These are phyloP conservation scores for Stercorarius parasiticus DNA, from an alignment of 2,113 vertebrate species.

Conservation along the genomic window DNA sequence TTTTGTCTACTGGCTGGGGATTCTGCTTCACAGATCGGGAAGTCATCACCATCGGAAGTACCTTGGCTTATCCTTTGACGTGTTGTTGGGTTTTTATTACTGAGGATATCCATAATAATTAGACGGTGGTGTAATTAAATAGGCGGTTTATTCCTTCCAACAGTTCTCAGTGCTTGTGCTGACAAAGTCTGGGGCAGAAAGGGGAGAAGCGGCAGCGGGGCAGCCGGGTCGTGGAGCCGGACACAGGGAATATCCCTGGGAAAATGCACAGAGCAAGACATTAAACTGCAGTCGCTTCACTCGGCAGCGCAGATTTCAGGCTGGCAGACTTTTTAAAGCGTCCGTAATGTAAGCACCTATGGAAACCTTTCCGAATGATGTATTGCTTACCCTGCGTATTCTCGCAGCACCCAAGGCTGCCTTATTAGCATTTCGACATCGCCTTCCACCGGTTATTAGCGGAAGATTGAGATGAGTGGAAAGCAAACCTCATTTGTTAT, in stretches of 20 bases:
- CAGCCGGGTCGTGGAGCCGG: not conserved
- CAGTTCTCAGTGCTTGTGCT: not conserved
- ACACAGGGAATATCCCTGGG: not conserved
- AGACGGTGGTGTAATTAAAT: not conserved
- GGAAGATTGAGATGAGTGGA: not conserved
- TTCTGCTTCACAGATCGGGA: not conserved
- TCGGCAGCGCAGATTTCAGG: not conserved
- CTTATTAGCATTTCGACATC: not conserved
- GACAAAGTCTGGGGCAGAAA: not conserved
- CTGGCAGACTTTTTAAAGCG: not conserved
- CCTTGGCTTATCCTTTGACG: not conserved
- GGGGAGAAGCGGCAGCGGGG: not conserved
- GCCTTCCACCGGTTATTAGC: not conserved
- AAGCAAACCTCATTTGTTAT: constrained; percentile 24
- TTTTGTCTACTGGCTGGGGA: not conserved
- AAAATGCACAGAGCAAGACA: not conserved
- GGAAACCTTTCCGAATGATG: not conserved
- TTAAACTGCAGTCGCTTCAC: not conserved
- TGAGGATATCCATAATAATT: not conserved
- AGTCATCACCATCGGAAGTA: not conserved
- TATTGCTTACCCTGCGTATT: not conserved
- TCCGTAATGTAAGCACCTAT: constrained; percentile 1
- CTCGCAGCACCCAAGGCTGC: not conserved
- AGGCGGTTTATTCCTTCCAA: not conserved
- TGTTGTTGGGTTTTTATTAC: not conserved